phyloP scores from a whole-genome alignment of 1,140 invertebrate species.

The Drosophila sulfurigaster region DNA sequence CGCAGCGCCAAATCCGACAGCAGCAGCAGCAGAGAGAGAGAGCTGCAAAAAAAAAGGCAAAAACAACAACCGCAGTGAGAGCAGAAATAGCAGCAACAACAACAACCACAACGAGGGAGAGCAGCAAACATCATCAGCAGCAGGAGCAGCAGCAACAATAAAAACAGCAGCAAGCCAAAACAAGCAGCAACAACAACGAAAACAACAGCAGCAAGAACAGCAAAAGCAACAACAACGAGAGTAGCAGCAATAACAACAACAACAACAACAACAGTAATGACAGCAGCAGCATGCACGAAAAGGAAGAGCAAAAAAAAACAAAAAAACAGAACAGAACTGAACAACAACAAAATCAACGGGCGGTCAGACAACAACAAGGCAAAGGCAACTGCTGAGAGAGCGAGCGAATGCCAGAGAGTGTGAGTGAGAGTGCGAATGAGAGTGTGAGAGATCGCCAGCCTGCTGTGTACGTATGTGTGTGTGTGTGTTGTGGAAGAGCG shows the following conservation, averaged over 20 bases:
- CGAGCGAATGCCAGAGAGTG: not conserved
- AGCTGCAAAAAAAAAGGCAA: not conserved
- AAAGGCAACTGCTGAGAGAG: constrained; percentile 1
- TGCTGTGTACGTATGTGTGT: not conserved
- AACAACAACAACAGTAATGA: constrained; percentile 24
- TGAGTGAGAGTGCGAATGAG: not conserved
- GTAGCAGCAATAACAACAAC: constrained; percentile 7
- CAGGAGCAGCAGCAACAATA: constrained; percentile 20
- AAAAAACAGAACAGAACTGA: not conserved
- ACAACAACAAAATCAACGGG: constrained; percentile 41
- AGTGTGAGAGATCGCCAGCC: not conserved
- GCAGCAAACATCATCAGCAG: not conserved
- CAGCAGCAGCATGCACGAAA: constrained; percentile 3
- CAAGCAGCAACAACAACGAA: constrained; percentile 28
- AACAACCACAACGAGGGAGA: constrained; percentile 31
- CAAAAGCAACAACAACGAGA: not conserved
- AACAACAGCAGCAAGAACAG: constrained; percentile 35
- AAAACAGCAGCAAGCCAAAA: constrained; percentile 32
- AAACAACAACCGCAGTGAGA: constrained; percentile 7
- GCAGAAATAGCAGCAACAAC: constrained; percentile 16
- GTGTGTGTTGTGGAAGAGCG: not conserved
- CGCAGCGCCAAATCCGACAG: constrained; percentile 59
- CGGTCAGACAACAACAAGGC: constrained; percentile 32
- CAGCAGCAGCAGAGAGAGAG: constrained; percentile 16
- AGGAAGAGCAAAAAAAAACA: constrained; percentile 1